Percentiles rank a stretch among this genome's conserved stretches.
Evolutionary conservation across 2,113 vertebrate genomes (phyloP).

Genomic region (Regulus satrapa): DNA sequence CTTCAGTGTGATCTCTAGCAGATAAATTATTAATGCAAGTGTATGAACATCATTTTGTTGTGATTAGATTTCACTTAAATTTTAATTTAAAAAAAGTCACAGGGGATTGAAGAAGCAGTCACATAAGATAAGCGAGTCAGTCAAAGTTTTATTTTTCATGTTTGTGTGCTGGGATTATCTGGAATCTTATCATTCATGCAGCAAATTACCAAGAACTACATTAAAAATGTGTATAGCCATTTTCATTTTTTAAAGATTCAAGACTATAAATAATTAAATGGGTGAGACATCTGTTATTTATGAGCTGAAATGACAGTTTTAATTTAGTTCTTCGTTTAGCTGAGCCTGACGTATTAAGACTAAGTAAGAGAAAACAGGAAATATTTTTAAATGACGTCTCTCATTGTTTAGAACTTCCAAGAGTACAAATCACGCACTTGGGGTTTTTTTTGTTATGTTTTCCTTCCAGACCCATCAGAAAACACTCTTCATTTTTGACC

Average conservation of each 20-base stretch:
- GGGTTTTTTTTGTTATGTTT: slow-evolving; percentile 5
- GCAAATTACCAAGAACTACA: slow-evolving; percentile 84
- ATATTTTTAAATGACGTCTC: slow-evolving; percentile 63
- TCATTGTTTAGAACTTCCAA: neutral
- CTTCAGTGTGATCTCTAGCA: slow-evolving; percentile 64
- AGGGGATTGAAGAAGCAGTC: slow-evolving; percentile 65
- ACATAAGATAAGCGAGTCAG: slow-evolving; percentile 70
- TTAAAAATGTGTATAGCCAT: slow-evolving; percentile 85
- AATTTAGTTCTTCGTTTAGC: slow-evolving; percentile 80
- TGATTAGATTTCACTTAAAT: slow-evolving; percentile 77
- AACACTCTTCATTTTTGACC: neutral
- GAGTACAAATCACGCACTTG: slow-evolving; percentile 36
- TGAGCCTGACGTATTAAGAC: slow-evolving; percentile 67
- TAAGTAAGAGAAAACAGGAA: slow-evolving; percentile 67
- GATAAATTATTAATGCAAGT: slow-evolving; percentile 77
- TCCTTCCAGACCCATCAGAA: slow-evolving; percentile 44
- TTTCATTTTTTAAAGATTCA: slow-evolving; percentile 83
- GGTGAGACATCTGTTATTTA: slow-evolving; percentile 88
- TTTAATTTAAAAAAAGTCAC: slow-evolving; percentile 77
- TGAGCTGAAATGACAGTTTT: slow-evolving; percentile 84
- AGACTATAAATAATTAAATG: slow-evolving; percentile 86
- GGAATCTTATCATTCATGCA: slow-evolving; percentile 81
- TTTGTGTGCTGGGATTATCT: slow-evolving; percentile 79
- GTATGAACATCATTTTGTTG: slow-evolving; percentile 78
- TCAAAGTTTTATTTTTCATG: slow-evolving; percentile 79